Conservation (phyloP, 2,888 invertebrate genomes). For the Trisateles emortualis region DNA sequence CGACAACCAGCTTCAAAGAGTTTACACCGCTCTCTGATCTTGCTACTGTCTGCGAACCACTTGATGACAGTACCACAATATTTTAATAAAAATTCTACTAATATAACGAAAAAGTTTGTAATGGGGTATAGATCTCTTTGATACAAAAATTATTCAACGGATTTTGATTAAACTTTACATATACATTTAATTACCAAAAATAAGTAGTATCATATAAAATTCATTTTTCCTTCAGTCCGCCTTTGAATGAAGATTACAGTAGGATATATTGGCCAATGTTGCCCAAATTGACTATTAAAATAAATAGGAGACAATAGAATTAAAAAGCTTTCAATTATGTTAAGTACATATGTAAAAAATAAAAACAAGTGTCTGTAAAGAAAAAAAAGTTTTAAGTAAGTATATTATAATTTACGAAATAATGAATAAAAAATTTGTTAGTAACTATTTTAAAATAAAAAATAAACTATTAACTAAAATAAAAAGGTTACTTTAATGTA, state of each 20-base stretch:
- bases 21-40: conserved; percentile 66
- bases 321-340: conserved; percentile 8
- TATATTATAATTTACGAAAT: conserved; percentile 4
- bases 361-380: background rate
- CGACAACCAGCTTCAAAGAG: conserved; percentile 64
- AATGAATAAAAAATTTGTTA: conserved; percentile 5
- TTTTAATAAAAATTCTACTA: conserved; percentile 47
- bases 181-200: no score
- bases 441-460: background rate
- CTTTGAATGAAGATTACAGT: background rate
- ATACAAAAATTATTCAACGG: no score
- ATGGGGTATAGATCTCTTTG: no score
- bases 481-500: conserved; percentile 4
- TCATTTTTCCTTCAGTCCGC: conserved; percentile 14
- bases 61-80: conserved; percentile 45
- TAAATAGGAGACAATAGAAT: no score
- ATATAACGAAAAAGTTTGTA: no score
- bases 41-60: conserved; percentile 59
- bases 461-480: conserved; percentile 6
- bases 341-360: no score
- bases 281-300: no score
- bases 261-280: no score
- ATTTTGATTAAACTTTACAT: no score
- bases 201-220: conserved; percentile 13
- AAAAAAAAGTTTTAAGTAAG: background rate